phyloP scores from a whole-genome alignment of 2,113 vertebrate species.

The Bubo scandiacus region DNA sequence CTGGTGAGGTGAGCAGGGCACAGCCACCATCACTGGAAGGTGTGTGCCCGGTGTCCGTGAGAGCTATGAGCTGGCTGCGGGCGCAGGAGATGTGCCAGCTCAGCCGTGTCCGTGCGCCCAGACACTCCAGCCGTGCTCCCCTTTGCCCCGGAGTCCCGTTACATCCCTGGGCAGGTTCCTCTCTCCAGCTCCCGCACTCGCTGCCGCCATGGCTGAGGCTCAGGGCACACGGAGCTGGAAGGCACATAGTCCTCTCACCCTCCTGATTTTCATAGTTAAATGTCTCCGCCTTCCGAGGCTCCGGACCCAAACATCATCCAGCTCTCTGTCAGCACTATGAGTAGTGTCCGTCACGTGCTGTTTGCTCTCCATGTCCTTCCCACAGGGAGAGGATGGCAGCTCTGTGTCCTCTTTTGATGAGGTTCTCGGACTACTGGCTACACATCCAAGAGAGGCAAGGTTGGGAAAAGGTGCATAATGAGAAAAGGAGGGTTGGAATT shows the following conservation, averaged over 20 bases:
- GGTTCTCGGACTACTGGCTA: not conserved
- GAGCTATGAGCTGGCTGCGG: not conserved
- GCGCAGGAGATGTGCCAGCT: fast-evolving
- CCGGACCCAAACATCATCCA: not conserved
- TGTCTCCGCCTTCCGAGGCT: not conserved
- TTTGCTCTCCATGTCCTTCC: not conserved
- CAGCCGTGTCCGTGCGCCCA: fast-evolving
- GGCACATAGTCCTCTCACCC: not conserved
- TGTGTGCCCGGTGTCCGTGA: not conserved
- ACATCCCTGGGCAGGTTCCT: not conserved
- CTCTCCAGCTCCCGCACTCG: not conserved
- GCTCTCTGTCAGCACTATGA: not conserved
- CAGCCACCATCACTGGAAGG: not conserved
- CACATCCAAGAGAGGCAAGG: not conserved
- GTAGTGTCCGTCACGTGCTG: fast-evolving
- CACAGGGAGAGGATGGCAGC: not conserved
- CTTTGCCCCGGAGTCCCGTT: fast-evolving
- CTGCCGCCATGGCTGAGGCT: not conserved
- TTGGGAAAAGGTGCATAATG: not conserved
- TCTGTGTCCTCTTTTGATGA: not conserved
- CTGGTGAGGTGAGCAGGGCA: not conserved
- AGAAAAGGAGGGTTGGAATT: not conserved
- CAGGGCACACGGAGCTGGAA: not conserved
- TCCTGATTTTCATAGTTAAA: not conserved
- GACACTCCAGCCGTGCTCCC: fast-evolving